Percentiles rank a stretch among this genome's conserved stretches.
These are phyloP conservation scores for Cinclus mexicanus DNA, from an alignment of 2,113 vertebrate species.

Conservation along the genomic window DNA sequence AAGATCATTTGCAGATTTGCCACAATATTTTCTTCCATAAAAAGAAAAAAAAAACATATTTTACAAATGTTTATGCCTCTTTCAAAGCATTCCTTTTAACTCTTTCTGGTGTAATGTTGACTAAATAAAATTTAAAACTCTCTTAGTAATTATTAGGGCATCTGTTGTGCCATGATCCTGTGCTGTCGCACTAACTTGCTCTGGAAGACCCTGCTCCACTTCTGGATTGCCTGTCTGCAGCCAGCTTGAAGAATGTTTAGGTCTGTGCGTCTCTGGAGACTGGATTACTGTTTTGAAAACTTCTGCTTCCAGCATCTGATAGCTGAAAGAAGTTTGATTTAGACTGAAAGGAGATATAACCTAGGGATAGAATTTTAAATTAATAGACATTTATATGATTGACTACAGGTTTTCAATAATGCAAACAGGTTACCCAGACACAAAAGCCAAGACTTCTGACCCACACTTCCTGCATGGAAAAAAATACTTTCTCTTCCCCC, in stretches of 20 bases:
- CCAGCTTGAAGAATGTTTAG: not conserved
- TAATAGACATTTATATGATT: not conserved
- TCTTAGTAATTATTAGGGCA: not conserved
- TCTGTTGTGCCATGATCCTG: not conserved
- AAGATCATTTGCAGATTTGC: not conserved
- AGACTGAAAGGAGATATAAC: not conserved
- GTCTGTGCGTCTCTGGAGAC: not conserved
- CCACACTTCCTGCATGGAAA: not conserved
- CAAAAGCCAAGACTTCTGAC: not conserved
- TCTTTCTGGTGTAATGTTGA: not conserved
- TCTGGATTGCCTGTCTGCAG: not conserved
- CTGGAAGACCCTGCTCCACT: not conserved
- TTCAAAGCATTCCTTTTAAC: not conserved
- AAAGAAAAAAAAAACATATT: not conserved
- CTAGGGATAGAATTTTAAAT: not conserved
- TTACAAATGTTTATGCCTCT: not conserved
- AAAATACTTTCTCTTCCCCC: fast-evolving
- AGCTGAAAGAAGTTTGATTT: not conserved
- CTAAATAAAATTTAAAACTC: not conserved
- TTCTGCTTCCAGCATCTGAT: not conserved
- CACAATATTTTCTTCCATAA: not conserved
- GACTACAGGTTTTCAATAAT: not conserved
- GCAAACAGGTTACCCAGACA: not conserved
- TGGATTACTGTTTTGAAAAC: not conserved
- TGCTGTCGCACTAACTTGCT: not conserved